These are phyloP conservation scores for Macaca mulatta DNA, from an alignment of 2,113 vertebrate genomes.

Conservation along the genomic window DNA sequence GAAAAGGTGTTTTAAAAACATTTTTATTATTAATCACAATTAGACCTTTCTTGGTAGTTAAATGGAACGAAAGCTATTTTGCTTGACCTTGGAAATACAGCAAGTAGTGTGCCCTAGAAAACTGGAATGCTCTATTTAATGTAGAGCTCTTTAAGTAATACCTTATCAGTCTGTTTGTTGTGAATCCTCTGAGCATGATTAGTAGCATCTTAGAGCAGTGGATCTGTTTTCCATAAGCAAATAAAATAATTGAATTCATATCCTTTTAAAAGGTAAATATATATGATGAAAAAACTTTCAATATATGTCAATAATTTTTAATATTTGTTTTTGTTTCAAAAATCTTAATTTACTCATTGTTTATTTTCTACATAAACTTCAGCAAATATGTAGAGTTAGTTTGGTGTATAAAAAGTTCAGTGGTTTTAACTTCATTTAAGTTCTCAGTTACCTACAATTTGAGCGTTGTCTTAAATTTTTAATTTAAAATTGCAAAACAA, in stretches of 20 bases:
- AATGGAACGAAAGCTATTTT: not conserved
- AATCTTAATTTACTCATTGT: not conserved
- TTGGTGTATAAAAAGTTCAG: not conserved
- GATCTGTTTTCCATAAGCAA: slow-evolving; percentile 8
- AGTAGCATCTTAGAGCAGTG: not conserved
- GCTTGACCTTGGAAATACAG: not conserved
- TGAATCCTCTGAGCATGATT: not conserved
- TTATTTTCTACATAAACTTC: not conserved
- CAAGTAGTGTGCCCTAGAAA: not conserved
- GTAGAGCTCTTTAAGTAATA: not conserved
- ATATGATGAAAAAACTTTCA: not conserved
- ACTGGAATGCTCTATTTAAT: not conserved
- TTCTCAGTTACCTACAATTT: not conserved
- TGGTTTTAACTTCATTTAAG: not conserved
- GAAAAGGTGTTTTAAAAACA: not conserved
- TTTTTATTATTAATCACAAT: not conserved
- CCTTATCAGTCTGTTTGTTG: not conserved
- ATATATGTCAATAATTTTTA: not conserved
- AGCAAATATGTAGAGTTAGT: not conserved
- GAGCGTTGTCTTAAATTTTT: not conserved
- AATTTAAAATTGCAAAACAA: not conserved
- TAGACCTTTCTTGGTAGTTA: not conserved
- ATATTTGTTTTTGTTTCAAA: not conserved
- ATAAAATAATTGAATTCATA: not conserved
- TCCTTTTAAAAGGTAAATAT: not conserved